Percentiles rank a stretch among this genome's conserved stretches.
These are phyloP conservation scores for Trichechus manatus DNA, from an alignment of 2,113 vertebrate genomes.

Conservation along the genomic window DNA sequence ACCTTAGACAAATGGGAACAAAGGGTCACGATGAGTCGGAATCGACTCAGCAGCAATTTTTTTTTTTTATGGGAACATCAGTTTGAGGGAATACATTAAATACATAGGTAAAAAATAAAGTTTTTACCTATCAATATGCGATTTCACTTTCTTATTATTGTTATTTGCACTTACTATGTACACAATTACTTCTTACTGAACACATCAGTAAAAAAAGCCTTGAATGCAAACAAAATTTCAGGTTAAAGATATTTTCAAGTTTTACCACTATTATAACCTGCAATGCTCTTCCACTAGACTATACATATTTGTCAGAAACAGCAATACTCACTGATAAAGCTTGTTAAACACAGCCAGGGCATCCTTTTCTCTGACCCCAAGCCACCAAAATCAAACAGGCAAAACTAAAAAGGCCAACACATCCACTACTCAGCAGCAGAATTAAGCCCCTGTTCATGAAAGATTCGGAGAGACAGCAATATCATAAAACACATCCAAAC, in stretches of 20 bases:
- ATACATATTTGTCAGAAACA: not conserved
- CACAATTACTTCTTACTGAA: not conserved
- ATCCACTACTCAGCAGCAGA: not conserved
- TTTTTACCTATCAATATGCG: not conserved
- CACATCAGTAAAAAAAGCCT: not conserved
- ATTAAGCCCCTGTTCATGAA: not conserved
- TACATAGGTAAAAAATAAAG: not conserved
- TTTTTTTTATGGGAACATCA: too few species aligned
- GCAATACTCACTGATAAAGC: not conserved
- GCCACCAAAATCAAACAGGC: not conserved
- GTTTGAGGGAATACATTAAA: not conserved
- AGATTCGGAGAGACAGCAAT: slow-evolving; percentile 28
- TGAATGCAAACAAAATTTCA: not conserved
- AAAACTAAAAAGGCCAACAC: not conserved
- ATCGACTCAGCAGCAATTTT: too few species aligned
- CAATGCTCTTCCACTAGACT: not conserved
- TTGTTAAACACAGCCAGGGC: not conserved
- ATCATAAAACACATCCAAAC: slow-evolving; percentile 54
- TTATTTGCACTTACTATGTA: not conserved
- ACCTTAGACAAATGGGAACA: not conserved
- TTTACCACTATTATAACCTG: not conserved
- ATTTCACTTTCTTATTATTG: not conserved
- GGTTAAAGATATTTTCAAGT: not conserved
- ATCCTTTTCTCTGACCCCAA: not conserved
- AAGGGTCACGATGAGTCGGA: too few species aligned